Evolutionary conservation across 2,888 invertebrate genomes (phyloP).

Genomic region (Meta bourneti): DNA sequence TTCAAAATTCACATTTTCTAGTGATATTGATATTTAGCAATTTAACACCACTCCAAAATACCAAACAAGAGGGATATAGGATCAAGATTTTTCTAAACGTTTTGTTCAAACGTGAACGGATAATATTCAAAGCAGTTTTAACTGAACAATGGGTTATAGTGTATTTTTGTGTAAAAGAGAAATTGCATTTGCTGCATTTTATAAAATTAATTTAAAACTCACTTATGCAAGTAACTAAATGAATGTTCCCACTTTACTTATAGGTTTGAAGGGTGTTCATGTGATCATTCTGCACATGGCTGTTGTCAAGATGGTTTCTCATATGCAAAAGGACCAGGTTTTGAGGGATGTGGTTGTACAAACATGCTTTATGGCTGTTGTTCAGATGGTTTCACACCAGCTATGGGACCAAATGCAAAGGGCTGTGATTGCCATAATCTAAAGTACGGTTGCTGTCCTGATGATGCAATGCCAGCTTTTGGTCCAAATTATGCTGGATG

Average conservation of each 20-base stretch:
- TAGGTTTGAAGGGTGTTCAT: slow-evolving; percentile 83
- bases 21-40: not conserved
- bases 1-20: not conserved
- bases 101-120: not conserved
- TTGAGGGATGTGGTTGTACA: slow-evolving; percentile 84
- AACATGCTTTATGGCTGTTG: slow-evolving; percentile 82
- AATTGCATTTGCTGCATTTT: not conserved
- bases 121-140: no score
- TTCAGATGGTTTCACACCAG: slow-evolving; percentile 80
- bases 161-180: not conserved
- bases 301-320: slow-evolving; percentile 91
- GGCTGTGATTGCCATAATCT: slow-evolving; percentile 70
- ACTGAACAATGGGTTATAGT: no score
- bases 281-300: slow-evolving; percentile 76
- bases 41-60: no score
- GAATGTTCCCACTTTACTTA: not conserved
- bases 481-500: slow-evolving; percentile 79
- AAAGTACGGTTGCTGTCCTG: slow-evolving; percentile 80
- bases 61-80: no score
- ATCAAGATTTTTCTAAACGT: no score
- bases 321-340: slow-evolving; percentile 83
- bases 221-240: not conserved
- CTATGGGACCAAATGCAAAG: slow-evolving; percentile 48
- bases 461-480: slow-evolving; percentile 79
- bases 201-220: not conserved